Evolutionary conservation across 2,113 vertebrate genomes (phyloP).

Genomic region (Spermophilus dauricus): DNA sequence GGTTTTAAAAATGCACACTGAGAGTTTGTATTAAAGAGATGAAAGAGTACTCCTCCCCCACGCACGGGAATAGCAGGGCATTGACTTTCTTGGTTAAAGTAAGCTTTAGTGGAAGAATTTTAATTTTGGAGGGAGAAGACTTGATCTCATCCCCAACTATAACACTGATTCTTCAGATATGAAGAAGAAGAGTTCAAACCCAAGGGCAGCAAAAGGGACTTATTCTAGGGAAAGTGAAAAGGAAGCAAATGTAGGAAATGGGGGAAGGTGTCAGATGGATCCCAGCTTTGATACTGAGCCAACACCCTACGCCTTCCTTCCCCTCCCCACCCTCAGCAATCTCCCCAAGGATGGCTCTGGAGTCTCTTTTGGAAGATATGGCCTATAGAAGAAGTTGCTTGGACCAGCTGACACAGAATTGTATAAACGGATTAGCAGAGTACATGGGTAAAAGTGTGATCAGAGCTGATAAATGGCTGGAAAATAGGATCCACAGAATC

Average conservation of each 20-base stretch:
- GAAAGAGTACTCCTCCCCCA: background rate
- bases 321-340: background rate
- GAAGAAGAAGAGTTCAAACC: conserved; percentile 30
- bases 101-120: background rate
- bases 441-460: background rate
- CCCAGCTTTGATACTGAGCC: background rate
- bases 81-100: conserved; percentile 22
- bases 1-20: background rate
- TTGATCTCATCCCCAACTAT: background rate
- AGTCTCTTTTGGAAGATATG: background rate
- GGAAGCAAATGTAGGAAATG: background rate
- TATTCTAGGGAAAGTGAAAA: background rate
- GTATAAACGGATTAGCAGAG: background rate
- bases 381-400: background rate
- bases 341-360: background rate
- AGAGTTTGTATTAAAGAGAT: background rate
- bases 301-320: background rate
- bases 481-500: background rate
- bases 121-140: background rate
- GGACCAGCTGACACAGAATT: background rate
- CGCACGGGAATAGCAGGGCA: background rate
- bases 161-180: conserved; percentile 10
- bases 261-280: background rate
- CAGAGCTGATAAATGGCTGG: background rate
- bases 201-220: background rate